Evolutionary conservation across 2,888 invertebrate species (phyloP), one percentile per base, ranked within the genome.

Genomic region (Acronicta alni): DNA sequence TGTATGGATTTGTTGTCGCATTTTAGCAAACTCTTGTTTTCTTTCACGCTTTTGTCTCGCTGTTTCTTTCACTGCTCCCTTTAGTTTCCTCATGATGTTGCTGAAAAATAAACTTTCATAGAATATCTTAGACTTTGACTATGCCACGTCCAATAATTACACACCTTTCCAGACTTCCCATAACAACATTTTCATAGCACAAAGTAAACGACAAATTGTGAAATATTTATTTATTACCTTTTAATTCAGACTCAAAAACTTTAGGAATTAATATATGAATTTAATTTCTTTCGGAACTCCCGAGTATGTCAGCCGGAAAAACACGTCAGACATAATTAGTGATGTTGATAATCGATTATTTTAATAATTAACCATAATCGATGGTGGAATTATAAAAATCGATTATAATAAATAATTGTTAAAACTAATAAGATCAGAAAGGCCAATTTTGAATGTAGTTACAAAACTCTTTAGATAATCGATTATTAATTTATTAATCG

Each of bases 11-110:
- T 97, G 96, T 82, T 96, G 96, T 79, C 97, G 96, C 83, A 96
- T 96, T 86, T 97, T 96, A 9, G 96, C 94, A 81, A 97, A 98
- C 72, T 98, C 98, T 89, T 97, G 96, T 90, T 97, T 97, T 35
- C 98, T 96, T 82, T 98, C 97, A 79, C 97, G 96, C 85, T 97
- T 97, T 88, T 98, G 98, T 85, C 96, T 96, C 12, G 96, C 96
- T 0, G 97, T 97, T 92, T 98, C 97, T 91, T 98, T 98, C 44
- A 96, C 96, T 53, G 97, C 96, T 48, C 97, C 97, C 84, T 97
- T 97, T 39, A 97, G 90, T 85, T 97, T 97, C 72, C 97, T 95
- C 97, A 98, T 98, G 72, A 78, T 94, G 66, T 23, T 59, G 48
- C 87, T 88, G 77, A 69, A 88, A 86, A 72, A 66, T 48, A 71